Evolutionary conservation across 2,888 invertebrate species (phyloP).

Genomic region (Peribatodes rhomboidaria): DNA sequence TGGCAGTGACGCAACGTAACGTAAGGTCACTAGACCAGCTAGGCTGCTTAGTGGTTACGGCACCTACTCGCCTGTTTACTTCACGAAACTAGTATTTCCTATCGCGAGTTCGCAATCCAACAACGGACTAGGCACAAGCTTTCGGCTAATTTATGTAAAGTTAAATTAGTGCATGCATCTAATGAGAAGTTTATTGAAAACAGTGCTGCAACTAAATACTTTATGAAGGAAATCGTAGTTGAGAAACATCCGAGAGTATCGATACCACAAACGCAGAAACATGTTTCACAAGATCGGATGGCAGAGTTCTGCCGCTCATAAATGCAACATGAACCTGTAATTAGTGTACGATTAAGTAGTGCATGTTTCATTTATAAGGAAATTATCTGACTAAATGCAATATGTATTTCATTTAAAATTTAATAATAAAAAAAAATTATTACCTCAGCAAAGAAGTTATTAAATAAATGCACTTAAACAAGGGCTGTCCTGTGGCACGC

Average conservation of each 20-base stretch:
- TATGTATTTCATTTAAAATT: background rate
- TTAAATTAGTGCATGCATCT: background rate
- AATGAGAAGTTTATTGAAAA: conserved; percentile 10
- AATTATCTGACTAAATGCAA: background rate
- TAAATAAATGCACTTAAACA: background rate
- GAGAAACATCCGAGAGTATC: conserved; percentile 31
- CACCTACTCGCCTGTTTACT: conserved; percentile 42
- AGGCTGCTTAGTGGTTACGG: conserved; percentile 28
- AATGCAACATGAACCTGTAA: conserved; percentile 4
- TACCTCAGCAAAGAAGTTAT: conserved; percentile 11
- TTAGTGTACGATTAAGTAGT: background rate
- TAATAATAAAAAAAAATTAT: background rate
- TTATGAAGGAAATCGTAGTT: conserved; percentile 21
- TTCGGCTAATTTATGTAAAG: background rate
- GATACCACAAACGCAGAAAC: conserved; percentile 34
- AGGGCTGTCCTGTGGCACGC: conserved; percentile 1
- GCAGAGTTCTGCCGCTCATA: conserved; percentile 20
- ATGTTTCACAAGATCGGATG: conserved; percentile 38
- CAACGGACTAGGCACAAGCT: conserved; percentile 16
- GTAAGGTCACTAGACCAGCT: conserved; percentile 52
- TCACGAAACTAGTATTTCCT: conserved; percentile 34
- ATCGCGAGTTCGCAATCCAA: conserved; percentile 8
- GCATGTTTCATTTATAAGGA: too few relatives aligned
- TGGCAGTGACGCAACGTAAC: conserved; percentile 54
- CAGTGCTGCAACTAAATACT: conserved; percentile 18